Conservation (phyloP, 2,888 invertebrate species). For the Watsonalla binaria region DNA sequence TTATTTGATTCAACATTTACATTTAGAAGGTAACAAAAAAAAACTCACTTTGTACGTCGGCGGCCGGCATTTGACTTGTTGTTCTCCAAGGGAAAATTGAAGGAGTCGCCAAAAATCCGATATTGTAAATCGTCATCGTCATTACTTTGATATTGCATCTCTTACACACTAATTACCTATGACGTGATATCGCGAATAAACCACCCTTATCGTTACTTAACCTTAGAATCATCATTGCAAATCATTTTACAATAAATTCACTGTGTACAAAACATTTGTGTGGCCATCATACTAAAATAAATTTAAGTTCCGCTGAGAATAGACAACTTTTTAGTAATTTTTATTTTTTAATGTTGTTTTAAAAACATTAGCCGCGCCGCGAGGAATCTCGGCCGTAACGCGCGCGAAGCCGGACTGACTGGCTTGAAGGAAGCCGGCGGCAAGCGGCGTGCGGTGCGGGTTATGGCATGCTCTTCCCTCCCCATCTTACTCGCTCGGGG, state of each 20-base stretch:
- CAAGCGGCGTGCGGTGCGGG: constrained; percentile 10
- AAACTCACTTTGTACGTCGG: constrained; percentile 65
- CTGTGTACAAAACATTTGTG: constrained; percentile 7
- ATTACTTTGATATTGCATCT: constrained; percentile 75
- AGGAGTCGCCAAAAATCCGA: constrained; percentile 76
- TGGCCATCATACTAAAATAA: constrained; percentile 12
- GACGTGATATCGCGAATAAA: constrained; percentile 51
- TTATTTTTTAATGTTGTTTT: constrained; percentile 23
- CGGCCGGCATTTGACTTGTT: constrained; percentile 41
- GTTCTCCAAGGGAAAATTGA: constrained; percentile 55
- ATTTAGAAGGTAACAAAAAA: background rate
- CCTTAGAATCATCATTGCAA: constrained; percentile 61
- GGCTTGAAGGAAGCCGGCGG: constrained; percentile 15
- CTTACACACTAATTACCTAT: constrained; percentile 57
- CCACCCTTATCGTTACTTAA: constrained; percentile 61
- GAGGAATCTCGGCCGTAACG: constrained; percentile 52
- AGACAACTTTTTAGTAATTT: constrained; percentile 10
- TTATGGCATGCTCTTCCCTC: background rate
- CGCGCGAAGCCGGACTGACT: constrained; percentile 64
- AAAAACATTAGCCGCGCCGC: constrained; percentile 17
- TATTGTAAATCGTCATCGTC: constrained; percentile 73
- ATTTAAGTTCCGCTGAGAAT: constrained; percentile 13
- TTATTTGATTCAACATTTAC: too few relatives aligned
- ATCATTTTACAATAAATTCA: constrained; percentile 31
- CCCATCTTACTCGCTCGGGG: constrained; percentile 13